These are phyloP conservation scores for Holothuria leucospilota DNA, from an alignment of 53 echinoderm and acorn worm species.

Conservation along the genomic window DNA sequence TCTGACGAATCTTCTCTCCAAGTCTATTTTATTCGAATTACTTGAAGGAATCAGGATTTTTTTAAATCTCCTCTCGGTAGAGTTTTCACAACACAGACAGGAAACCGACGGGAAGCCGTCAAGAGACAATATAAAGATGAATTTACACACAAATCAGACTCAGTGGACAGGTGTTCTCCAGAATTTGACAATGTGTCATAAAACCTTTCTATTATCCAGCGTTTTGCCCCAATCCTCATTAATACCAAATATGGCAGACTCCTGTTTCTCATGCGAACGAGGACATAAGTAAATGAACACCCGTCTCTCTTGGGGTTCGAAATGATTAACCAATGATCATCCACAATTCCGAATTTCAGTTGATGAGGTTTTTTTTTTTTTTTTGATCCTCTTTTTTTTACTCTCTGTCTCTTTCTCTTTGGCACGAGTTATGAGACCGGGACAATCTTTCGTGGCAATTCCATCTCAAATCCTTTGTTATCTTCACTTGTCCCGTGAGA, in stretches of 20 bases:
- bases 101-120: no score
- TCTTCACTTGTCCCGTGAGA: constrained; percentile 34
- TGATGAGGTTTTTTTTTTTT: no score
- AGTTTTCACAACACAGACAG: no score
- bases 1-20: no score
- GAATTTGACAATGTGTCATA: constrained; percentile 38
- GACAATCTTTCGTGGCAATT: constrained; percentile 38
- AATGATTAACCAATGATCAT: constrained; percentile 50
- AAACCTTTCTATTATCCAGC: constrained; percentile 17
- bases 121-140: background rate
- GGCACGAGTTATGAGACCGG: constrained; percentile 19
- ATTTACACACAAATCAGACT: constrained; percentile 26
- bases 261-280: constrained; percentile 28
- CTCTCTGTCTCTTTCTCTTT: no score
- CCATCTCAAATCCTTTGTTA: constrained; percentile 41
- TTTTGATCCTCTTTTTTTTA: no score
- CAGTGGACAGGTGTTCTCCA: constrained; percentile 50
- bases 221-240: constrained; percentile 38
- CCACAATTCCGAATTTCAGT: constrained; percentile 14
- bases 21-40: no score
- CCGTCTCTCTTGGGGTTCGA: constrained; percentile 13
- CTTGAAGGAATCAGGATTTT: no score
- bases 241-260: constrained; percentile 45
- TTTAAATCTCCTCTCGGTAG: no score
- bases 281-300: constrained; percentile 31